Conservation (phyloP, 1,140 invertebrate species). For the Pteromalus puparum region DNA sequence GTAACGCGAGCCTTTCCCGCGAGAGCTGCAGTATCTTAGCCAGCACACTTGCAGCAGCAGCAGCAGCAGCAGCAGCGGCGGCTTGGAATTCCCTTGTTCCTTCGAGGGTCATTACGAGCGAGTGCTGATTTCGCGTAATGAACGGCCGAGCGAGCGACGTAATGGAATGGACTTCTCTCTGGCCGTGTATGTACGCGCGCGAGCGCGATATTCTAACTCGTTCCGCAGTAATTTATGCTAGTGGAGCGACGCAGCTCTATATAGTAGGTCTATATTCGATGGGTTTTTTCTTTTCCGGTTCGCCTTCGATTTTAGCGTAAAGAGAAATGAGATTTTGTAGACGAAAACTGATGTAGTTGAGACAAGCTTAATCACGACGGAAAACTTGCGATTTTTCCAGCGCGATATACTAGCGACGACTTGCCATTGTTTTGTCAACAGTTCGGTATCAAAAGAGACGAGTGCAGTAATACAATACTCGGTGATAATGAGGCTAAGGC, state of each 20-base stretch:
- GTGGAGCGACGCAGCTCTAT: background rate
- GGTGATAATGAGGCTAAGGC: background rate
- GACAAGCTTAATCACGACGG: too few species aligned
- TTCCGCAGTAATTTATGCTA: conserved; percentile 9
- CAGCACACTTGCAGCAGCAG: background rate
- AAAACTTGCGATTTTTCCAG: background rate
- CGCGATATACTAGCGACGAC: background rate
- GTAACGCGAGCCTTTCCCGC: background rate
- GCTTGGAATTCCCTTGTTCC: conserved; percentile 25
- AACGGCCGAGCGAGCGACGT: background rate
- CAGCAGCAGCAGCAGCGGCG: background rate
- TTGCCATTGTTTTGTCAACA: background rate
- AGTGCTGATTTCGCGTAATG: conserved; percentile 38
- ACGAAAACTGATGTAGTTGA: background rate
- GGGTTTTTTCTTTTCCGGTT: background rate
- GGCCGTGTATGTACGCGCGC: background rate
- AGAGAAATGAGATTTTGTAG: too few species aligned
- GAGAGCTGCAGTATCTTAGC: background rate
- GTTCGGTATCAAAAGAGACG: background rate
- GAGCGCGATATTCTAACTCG: conserved; percentile 27
- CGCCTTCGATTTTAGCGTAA: too few species aligned
- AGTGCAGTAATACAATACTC: background rate
- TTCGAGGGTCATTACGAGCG: conserved; percentile 22
- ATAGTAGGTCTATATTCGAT: background rate
- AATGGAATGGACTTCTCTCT: background rate